phyloP scores from a whole-genome alignment of 1,140 invertebrate species.

The Amphibalanus amphitrite region DNA sequence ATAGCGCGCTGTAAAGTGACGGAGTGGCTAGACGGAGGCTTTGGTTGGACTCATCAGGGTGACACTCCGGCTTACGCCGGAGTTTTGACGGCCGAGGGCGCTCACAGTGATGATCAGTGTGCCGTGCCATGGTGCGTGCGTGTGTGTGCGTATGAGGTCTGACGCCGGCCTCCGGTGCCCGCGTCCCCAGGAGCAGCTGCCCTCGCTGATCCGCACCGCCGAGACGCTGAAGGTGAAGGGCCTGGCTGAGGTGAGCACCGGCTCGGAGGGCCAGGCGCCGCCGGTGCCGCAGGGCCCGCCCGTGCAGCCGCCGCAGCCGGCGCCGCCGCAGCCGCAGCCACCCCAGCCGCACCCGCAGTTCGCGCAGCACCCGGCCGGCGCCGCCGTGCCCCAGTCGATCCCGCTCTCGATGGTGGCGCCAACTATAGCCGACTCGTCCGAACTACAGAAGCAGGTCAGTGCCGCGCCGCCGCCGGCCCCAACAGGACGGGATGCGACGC shows the following conservation, averaged over 20 bases:
- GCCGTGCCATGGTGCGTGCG: too few relatives aligned
- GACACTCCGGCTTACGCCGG: too few relatives aligned
- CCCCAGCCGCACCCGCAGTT: slow-evolving; percentile 10
- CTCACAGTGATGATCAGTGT: too few relatives aligned
- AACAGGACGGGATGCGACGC: neutral
- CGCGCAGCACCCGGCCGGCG: slow-evolving; percentile 8
- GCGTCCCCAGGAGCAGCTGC: slow-evolving; percentile 46
- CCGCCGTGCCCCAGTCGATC: neutral
- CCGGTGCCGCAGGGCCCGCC: neutral
- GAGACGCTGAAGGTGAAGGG: slow-evolving; percentile 82
- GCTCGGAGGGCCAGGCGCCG: neutral
- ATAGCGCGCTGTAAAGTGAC: too few relatives aligned
- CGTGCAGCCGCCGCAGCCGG: slow-evolving; percentile 9
- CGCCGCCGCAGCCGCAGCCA: slow-evolving; percentile 12
- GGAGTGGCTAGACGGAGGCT: too few relatives aligned
- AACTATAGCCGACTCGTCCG: neutral
- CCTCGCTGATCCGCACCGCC: slow-evolving; percentile 70
- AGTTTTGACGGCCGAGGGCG: too few relatives aligned
- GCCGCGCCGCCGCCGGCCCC: too few relatives aligned
- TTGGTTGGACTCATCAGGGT: neutral
- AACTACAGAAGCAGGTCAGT: neutral
- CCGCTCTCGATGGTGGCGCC: neutral
- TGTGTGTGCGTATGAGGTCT: too few relatives aligned
- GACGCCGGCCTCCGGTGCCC: too few relatives aligned
- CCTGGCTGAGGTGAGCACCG: slow-evolving; percentile 48